Evolutionary conservation across 92 coral and sea anemone species (phyloP).

Genomic region (Porites divaricata): DNA sequence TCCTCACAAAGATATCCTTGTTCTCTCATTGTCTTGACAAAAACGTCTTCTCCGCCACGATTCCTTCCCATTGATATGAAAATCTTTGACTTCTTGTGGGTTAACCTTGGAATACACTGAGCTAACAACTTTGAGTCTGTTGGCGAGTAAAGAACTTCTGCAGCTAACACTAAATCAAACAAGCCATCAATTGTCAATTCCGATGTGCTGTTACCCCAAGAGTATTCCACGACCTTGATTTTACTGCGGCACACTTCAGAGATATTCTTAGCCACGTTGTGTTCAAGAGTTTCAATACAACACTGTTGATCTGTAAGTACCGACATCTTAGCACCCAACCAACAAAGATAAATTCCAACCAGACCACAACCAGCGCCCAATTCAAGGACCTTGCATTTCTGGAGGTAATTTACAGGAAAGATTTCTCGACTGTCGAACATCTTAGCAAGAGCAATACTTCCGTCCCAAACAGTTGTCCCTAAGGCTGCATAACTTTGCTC

Average conservation of each 20-base stretch:
- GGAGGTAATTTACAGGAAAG: conserved; percentile 58
- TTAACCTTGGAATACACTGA: conserved; percentile 65
- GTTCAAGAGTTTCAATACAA: conserved; percentile 79
- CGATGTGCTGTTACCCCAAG: conserved; percentile 73
- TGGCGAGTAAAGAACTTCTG: conserved; percentile 88
- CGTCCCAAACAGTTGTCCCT: conserved; percentile 98
- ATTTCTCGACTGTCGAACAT: conserved; percentile 80
- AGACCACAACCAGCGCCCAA: conserved; percentile 97
- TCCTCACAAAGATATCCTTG: conserved; percentile 75
- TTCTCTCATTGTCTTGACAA: conserved; percentile 59
- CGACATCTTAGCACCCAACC: conserved; percentile 79
- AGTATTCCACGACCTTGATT: conserved; percentile 70
- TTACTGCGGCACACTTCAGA: conserved; percentile 23
- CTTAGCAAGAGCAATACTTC: conserved; percentile 94
- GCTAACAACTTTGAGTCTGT: conserved; percentile 84
- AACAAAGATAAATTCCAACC: conserved; percentile 80
- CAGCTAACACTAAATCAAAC: conserved; percentile 87
- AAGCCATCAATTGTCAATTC: conserved; percentile 62
- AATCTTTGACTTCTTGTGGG: conserved; percentile 57
- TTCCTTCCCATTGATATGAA: conserved; percentile 95
- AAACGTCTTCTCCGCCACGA: conserved; percentile 87
- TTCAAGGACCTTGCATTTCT: conserved; percentile 65
- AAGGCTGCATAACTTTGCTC: conserved; percentile 84
- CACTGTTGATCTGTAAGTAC: conserved; percentile 78
- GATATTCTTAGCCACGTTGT: conserved; percentile 70